Percentiles rank a stretch among this genome's conserved stretches.
These are phyloP conservation scores for Temnothorax rugatulus DNA, from an alignment of 2,888 invertebrate genomes.

Conservation along the genomic window DNA sequence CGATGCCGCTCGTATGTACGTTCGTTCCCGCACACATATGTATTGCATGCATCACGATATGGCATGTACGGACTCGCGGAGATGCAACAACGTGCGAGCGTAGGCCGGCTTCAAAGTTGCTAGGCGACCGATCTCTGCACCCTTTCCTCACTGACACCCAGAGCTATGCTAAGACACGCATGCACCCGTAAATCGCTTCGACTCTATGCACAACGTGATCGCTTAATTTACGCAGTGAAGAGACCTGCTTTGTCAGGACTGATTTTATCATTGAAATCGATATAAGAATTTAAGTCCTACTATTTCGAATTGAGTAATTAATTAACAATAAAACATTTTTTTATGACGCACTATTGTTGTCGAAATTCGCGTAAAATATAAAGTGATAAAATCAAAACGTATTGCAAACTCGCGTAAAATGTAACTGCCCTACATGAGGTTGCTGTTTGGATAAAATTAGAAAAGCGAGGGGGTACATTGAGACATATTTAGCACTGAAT, in stretches of 20 bases:
- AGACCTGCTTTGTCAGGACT: background rate
- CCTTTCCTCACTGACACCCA: conserved; percentile 65
- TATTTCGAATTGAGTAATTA: background rate
- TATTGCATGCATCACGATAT: conserved; percentile 2
- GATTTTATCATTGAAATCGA: background rate
- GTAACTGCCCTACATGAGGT: background rate
- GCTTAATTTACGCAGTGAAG: background rate
- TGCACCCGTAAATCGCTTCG: conserved; percentile 6
- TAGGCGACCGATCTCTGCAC: conserved; percentile 68
- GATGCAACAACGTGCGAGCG: conserved; percentile 43
- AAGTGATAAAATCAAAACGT: background rate
- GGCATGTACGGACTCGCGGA: conserved; percentile 18
- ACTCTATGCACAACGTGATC: background rate
- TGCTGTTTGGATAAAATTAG: background rate
- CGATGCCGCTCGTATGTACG: background rate
- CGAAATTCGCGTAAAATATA: background rate
- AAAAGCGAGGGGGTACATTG: background rate
- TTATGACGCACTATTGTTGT: background rate
- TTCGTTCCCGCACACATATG: conserved; percentile 12
- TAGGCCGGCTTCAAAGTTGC: conserved; percentile 71
- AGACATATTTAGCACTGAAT: background rate
- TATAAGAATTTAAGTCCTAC: background rate
- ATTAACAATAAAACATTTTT: background rate
- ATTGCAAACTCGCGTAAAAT: background rate
- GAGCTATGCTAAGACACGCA: conserved; percentile 23